A percentile compares a stretch with the other conserved stretches of the same genome.
Evolutionary conservation across 2,888 invertebrate species (phyloP).

Genomic region (Oscheius sp.): DNA sequence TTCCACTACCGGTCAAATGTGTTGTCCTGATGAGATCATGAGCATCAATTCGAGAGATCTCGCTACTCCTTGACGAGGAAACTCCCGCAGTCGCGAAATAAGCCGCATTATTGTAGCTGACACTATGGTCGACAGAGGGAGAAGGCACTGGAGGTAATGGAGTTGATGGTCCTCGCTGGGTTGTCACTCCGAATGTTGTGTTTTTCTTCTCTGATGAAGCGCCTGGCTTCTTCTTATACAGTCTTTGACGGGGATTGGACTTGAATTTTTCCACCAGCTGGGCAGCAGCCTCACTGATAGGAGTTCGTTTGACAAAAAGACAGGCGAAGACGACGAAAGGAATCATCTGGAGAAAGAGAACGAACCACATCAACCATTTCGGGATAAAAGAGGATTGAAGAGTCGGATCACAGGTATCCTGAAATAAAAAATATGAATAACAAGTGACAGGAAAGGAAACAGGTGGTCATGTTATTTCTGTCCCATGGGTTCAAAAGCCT

Average conservation of each 20-base stretch:
- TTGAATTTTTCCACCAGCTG: conserved; percentile 51
- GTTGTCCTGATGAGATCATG: conserved; percentile 54
- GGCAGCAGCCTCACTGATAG: conserved; percentile 54
- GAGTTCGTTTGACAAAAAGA: conserved; percentile 52
- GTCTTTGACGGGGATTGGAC: conserved; percentile 37
- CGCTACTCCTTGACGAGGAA: conserved; percentile 60
- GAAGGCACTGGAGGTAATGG: conserved; percentile 61
- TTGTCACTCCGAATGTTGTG: conserved; percentile 49
- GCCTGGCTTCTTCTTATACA: conserved; percentile 56
- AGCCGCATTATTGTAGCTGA: conserved; percentile 69
- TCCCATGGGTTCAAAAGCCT: too few species aligned
- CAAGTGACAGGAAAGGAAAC: too few species aligned
- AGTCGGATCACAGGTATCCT: conserved; percentile 69
- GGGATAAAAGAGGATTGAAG: conserved; percentile 60
- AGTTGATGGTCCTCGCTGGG: conserved; percentile 43
- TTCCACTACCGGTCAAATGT: conserved; percentile 45
- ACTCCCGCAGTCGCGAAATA: conserved; percentile 63
- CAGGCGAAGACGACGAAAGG: conserved; percentile 54
- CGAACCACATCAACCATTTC: conserved; percentile 45
- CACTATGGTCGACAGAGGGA: conserved; percentile 62
- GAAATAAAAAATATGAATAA: too few species aligned
- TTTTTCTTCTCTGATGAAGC: conserved; percentile 42
- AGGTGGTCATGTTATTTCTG: neutral
- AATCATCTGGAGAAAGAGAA: conserved; percentile 55
- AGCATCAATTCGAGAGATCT: conserved; percentile 62